Conservation (phyloP, 2,797 vertebrate genomes). For the Taeniopygia guttata region DNA sequence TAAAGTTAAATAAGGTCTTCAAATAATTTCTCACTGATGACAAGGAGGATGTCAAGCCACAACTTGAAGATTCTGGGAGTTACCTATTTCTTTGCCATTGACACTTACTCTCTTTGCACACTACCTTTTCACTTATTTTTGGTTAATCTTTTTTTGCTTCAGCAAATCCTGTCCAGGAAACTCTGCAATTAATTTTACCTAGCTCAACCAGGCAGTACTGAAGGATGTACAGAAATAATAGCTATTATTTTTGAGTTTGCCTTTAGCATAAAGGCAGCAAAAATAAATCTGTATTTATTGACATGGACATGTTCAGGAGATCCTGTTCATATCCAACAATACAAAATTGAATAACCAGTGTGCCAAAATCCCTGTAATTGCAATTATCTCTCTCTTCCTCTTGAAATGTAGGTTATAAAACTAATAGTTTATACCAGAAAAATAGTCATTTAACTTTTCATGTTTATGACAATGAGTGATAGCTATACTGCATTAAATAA, state of each 20-base stretch:
- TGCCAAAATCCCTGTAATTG: neutral
- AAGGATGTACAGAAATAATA: neutral
- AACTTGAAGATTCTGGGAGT: neutral
- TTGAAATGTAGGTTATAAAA: neutral
- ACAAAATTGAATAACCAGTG: neutral
- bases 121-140: neutral
- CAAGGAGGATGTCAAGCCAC: neutral
- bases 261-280: neutral
- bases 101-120: neutral
- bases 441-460: conserved; percentile 31
- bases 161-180: neutral
- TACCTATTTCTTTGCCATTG: neutral
- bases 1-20: neutral
- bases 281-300: neutral
- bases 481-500: neutral
- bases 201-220: neutral
- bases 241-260: neutral
- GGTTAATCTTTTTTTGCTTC: neutral
- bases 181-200: neutral
- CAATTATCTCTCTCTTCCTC: neutral
- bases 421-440: conserved; percentile 3
- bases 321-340: neutral
- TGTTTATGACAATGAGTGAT: conserved; percentile 31
- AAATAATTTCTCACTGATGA: neutral
- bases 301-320: too few species aligned